Percentiles rank a stretch among this genome's conserved stretches.
Conservation (phyloP, 2,113 vertebrate genomes). For the Pteruthius melanotis region DNA sequence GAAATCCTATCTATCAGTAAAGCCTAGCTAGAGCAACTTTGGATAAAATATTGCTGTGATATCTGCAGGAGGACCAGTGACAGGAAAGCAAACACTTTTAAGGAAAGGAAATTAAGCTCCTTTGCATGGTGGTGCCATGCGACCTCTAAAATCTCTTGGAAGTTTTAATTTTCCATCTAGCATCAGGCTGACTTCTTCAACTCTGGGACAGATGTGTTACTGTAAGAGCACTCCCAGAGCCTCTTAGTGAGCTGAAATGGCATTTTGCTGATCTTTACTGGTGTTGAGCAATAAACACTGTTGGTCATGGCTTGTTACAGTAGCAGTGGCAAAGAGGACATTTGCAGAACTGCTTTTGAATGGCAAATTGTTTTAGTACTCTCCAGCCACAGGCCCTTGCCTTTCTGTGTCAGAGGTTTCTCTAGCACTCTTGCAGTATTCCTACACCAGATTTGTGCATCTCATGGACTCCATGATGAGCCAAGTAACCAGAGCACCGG, state of each 20-base stretch:
- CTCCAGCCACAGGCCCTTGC: background rate
- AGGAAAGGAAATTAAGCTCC: background rate
- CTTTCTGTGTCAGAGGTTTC: background rate
- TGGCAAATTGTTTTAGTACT: background rate
- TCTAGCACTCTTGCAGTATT: background rate
- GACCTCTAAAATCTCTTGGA: background rate
- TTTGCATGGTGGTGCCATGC: background rate
- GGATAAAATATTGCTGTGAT: background rate
- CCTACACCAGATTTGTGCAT: background rate
- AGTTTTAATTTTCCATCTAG: background rate
- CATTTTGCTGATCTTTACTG: background rate
- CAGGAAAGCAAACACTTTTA: background rate
- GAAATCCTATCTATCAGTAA: background rate
- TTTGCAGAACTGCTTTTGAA: background rate
- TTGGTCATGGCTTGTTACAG: background rate
- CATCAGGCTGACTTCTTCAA: background rate
- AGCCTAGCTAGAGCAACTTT: background rate
- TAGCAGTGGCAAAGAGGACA: background rate
- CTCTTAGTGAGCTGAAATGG: background rate
- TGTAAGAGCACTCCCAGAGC: background rate
- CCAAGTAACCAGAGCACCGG: background rate
- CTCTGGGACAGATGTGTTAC: background rate
- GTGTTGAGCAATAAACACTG: background rate
- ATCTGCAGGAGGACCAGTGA: background rate
- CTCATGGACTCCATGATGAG: background rate